phyloP scores from a whole-genome alignment of 2,113 vertebrate genomes.

The Hydrolagus affinis region DNA sequence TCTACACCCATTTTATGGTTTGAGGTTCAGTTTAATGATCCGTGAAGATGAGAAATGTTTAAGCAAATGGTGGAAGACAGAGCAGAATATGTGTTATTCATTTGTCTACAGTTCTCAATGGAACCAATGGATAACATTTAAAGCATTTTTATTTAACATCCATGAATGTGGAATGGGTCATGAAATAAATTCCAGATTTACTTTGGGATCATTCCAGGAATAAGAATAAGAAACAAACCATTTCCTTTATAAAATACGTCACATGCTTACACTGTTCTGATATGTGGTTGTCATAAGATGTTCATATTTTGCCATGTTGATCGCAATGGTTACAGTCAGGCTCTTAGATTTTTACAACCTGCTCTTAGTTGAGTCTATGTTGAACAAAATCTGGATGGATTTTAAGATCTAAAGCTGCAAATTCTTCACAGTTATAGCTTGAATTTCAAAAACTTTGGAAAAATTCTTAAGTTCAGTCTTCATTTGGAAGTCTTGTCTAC shows the following conservation, averaged over 20 bases:
- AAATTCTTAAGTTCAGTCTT: too few species aligned
- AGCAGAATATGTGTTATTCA: too few species aligned
- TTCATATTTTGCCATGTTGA: not conserved
- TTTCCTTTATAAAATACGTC: not conserved
- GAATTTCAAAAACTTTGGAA: too few species aligned
- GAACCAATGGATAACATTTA: not conserved
- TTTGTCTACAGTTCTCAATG: too few species aligned
- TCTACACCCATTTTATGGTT: not conserved
- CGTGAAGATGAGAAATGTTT: not conserved
- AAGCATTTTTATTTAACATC: not conserved
- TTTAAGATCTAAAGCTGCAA: not conserved
- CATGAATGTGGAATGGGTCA: not conserved
- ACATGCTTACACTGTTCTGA: too few species aligned
- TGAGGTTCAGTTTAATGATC: not conserved
- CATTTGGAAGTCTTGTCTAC: too few species aligned
- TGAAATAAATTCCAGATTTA: not conserved
- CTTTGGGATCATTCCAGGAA: not conserved
- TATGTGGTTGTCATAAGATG: not conserved
- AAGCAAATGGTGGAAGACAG: not conserved
- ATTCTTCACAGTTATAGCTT: too few species aligned
- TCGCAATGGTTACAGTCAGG: not conserved
- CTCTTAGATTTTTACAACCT: not conserved
- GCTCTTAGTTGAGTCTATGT: too few species aligned
- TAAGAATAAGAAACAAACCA: not conserved
- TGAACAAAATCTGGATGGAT: not conserved